These are phyloP conservation scores for Delphinapterus leucas DNA, from an alignment of 2,113 vertebrate genomes.

Conservation along the genomic window DNA sequence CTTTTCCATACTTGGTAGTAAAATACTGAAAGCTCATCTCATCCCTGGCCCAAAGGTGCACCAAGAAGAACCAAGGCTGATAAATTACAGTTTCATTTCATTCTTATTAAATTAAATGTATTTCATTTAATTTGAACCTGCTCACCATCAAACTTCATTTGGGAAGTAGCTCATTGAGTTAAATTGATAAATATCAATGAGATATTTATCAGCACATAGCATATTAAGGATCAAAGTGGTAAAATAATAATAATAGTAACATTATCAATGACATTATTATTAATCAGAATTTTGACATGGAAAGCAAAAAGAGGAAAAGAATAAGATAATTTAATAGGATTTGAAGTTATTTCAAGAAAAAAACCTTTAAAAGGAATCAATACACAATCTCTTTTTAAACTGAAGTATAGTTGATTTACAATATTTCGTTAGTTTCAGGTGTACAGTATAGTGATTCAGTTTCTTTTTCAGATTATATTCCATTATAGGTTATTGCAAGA, in stretches of 20 bases:
- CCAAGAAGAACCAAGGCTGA: background rate
- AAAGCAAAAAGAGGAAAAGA: background rate
- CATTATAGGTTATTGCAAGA: no score
- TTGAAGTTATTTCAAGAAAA: background rate
- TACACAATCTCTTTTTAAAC: no score
- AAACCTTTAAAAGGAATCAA: background rate
- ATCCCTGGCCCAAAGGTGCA: background rate
- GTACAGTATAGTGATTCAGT: no score
- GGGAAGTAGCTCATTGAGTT: background rate
- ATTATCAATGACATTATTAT: background rate
- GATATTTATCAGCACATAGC: background rate
- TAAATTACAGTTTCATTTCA: background rate
- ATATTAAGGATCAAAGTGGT: background rate
- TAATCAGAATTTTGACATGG: background rate
- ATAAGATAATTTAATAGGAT: background rate
- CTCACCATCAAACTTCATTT: background rate
- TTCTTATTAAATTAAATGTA: background rate
- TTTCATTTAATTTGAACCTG: background rate
- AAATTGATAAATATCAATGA: no score
- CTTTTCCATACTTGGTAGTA: background rate
- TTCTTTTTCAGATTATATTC: no score
- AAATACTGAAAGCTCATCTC: background rate
- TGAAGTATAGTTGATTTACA: no score
- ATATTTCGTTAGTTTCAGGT: no score
- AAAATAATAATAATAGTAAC: background rate